Evolutionary conservation across 1,140 invertebrate species (phyloP).

Genomic region (Leptestheria dahalacensis): DNA sequence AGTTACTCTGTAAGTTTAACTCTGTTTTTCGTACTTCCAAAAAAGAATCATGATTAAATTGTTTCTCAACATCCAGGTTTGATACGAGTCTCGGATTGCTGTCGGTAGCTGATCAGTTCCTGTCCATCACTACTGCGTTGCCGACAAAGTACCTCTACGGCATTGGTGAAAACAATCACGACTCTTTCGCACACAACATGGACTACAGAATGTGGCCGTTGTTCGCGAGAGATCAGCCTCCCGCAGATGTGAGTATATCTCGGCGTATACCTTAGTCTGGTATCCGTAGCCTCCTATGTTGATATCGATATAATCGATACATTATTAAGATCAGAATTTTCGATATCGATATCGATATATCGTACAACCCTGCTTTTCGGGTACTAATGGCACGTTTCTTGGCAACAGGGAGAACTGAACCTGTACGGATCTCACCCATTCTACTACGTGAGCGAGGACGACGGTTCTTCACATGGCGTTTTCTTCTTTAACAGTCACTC

Average conservation of each 20-base stretch:
- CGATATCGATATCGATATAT: too few relatives aligned
- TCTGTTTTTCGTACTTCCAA: too few relatives aligned
- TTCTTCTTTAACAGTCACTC: constrained; percentile 23
- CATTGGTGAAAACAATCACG: constrained; percentile 33
- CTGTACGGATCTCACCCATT: constrained; percentile 68
- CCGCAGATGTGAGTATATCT: constrained; percentile 20
- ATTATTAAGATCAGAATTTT: too few relatives aligned
- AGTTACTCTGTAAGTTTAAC: constrained; percentile 8
- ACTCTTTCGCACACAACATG: constrained; percentile 23
- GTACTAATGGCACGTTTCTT: background rate
- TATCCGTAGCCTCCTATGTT: too few relatives aligned
- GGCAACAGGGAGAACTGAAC: constrained; percentile 32
- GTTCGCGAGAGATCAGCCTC: constrained; percentile 33
- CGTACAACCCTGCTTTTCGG: background rate
- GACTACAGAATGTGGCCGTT: constrained; percentile 29
- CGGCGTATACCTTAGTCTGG: too few relatives aligned
- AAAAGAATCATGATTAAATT: background rate
- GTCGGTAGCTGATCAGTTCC: constrained; percentile 18
- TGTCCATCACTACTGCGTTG: constrained; percentile 28
- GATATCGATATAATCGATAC: too few relatives aligned
- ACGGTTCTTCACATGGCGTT: constrained; percentile 28
- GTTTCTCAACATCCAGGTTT: constrained; percentile 12
- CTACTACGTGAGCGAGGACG: constrained; percentile 28
- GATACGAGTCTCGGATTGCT: constrained; percentile 20
- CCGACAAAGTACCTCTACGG: constrained; percentile 35